phyloP scores from a whole-genome alignment of 1,140 invertebrate species.

The Drosophila novamexicana region DNA sequence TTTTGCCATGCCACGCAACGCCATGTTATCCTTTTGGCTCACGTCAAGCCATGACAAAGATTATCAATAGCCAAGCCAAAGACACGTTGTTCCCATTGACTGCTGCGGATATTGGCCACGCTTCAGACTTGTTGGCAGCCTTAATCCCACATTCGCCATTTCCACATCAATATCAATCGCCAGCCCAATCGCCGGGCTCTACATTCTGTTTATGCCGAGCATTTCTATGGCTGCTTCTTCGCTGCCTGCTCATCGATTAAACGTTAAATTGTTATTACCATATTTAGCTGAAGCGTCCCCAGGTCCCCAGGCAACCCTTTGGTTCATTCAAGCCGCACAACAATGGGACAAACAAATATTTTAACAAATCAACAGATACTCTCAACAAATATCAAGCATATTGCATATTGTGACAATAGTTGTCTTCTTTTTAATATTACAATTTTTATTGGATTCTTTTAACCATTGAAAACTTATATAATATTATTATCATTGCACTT shows the following conservation, averaged over 20 bases:
- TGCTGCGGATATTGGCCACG: slow-evolving; percentile 69
- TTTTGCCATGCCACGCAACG: slow-evolving; percentile 37
- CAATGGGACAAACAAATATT: too few species aligned
- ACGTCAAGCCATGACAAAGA: slow-evolving; percentile 68
- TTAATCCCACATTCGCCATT: slow-evolving; percentile 34
- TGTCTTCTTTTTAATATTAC: too few species aligned
- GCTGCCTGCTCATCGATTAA: slow-evolving; percentile 36
- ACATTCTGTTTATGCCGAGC: slow-evolving; percentile 41
- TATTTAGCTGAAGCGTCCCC: not conserved
- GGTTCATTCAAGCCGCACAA: not conserved
- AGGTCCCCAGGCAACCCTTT: slow-evolving; percentile 4
- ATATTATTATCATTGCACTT: too few species aligned
- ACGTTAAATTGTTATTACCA: slow-evolving; percentile 48
- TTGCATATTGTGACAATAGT: too few species aligned
- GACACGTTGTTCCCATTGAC: slow-evolving; percentile 10
- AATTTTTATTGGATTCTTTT: too few species aligned
- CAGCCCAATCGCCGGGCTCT: slow-evolving; percentile 10
- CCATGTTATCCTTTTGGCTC: slow-evolving; percentile 51
- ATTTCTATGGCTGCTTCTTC: slow-evolving; percentile 42
- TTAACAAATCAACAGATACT: not conserved
- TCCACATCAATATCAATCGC: slow-evolving; percentile 37
- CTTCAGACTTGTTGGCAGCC: slow-evolving; percentile 34
- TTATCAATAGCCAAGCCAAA: slow-evolving; percentile 71
- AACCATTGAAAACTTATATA: too few species aligned
- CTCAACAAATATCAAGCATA: not conserved